phyloP scores from a whole-genome alignment of 2,113 vertebrate genomes.

The Rhombomys opimus region DNA sequence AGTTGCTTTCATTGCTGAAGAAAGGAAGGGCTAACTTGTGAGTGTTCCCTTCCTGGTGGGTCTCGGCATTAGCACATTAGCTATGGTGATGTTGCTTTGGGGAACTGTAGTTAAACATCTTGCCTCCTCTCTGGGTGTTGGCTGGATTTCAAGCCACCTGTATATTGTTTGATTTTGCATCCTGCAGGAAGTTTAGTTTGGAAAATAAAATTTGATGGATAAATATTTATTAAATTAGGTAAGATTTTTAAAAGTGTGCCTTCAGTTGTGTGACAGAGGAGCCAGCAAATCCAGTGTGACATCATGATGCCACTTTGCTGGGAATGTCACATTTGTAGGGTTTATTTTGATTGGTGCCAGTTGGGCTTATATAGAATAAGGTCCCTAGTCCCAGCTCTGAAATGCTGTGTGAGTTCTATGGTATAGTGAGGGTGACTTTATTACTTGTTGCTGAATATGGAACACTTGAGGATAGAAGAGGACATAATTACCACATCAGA shows the following conservation, averaged over 20 bases:
- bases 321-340: too few species aligned
- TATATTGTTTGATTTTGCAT: constrained; percentile 35
- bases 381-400: not conserved
- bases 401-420: not conserved
- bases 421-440: not conserved
- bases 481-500: not conserved
- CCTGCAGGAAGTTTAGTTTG: constrained; percentile 14
- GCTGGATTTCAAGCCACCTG: not conserved
- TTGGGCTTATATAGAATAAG: not conserved
- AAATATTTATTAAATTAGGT: not conserved
- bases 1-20: not conserved
- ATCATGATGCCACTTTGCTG: not conserved
- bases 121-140: not conserved
- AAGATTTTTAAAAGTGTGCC: not conserved
- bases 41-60: not conserved
- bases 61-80: not conserved
- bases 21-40: not conserved
- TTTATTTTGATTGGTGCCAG: too few species aligned
- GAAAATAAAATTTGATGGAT: not conserved
- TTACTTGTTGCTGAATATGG: not conserved
- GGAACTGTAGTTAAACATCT: not conserved
- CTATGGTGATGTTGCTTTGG: too few species aligned
- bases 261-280: not conserved
- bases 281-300: not conserved
- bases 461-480: not conserved